A percentile compares a stretch with the other conserved stretches of the same genome.
Evolutionary conservation across 1,140 invertebrate species (phyloP).

Genomic region (Anastrepha ludens): DNA sequence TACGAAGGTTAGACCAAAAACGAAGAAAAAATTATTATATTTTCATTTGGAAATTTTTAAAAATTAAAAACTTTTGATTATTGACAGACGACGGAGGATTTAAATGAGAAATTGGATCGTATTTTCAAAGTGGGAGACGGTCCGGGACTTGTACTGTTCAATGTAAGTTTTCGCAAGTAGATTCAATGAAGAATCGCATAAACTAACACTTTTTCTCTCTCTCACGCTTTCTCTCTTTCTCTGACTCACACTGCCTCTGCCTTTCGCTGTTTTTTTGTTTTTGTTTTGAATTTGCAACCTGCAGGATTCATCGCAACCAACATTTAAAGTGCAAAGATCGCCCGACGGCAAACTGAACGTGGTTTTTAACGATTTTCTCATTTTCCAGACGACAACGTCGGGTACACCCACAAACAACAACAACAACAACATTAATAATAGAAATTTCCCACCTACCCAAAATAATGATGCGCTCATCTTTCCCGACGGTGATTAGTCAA

Average conservation of each 20-base stretch:
- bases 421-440: slow-evolving; percentile 63
- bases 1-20: not conserved
- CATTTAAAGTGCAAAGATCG: slow-evolving; percentile 73
- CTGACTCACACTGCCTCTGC: slow-evolving; percentile 49
- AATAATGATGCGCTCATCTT: not conserved
- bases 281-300: not conserved
- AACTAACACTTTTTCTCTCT: not conserved
- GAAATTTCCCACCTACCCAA: not conserved
- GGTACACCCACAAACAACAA: not conserved
- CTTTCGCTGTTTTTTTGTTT: not conserved
- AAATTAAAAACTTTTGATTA: not conserved
- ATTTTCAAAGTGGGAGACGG: slow-evolving; percentile 62
- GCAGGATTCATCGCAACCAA: slow-evolving; percentile 64
- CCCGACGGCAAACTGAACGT: slow-evolving; percentile 73
- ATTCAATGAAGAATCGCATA: too few relatives aligned
- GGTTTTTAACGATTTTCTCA: slow-evolving; percentile 60
- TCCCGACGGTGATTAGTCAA: slow-evolving; percentile 6
- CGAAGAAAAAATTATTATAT: not conserved
- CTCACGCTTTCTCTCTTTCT: not conserved
- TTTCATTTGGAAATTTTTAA: not conserved
- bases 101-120: not conserved
- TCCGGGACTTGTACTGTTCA: slow-evolving; percentile 64
- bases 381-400: slow-evolving; percentile 45
- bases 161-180: slow-evolving; percentile 63
- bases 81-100: not conserved